Evolutionary conservation across 2,888 invertebrate genomes (phyloP), one percentile per base, ranked within the genome.

Genomic region (Drosophila ochracea): DNA sequence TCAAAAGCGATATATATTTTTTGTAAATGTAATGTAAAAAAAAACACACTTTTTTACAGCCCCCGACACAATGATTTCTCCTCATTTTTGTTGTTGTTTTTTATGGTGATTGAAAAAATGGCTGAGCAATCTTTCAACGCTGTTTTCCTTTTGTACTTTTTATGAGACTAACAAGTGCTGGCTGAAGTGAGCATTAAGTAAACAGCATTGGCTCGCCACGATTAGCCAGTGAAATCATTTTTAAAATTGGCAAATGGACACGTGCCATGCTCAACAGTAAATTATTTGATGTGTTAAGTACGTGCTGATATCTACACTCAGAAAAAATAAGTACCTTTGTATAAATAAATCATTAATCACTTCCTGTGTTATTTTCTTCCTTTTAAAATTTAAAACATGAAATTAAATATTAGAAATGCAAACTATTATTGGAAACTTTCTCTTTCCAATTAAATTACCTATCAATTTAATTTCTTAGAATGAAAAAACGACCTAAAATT

Each of bases 171-270:
- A 28, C 50, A 50, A 52, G 61, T 47, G 55, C 37, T 53, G 53
- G 50, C 49, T 28, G 62, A 57, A 71, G 64, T 69, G 73, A 68
- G 28, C 68, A 71, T 60, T 79, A 53, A 84, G 72, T 69, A 76
- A 87, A 82, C 68, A 63, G 37, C 63, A 57, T 62, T 60, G 61
- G 50, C 16, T 39, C 71, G 62, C 19, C 47, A 57, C 43, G 55
- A 73, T 68, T 80, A 77, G 52, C 60, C 25, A 52, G 72, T 41
- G 64, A 75, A 68, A 59, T 59, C 53, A 84, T 75, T 71, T 75
- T 71, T n/a, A 31, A 85, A 80, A 82, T 82, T 69, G 71, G 55
- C 75, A 72, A 80, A 65, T 57, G 49, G 33, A 59, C 64, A 55
- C 67, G 62, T 78, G 71, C 50, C 61, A 25, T 33, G 41, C 5